phyloP scores from a whole-genome alignment of 2,797 vertebrate genomes.

The Scolopax rusticola region DNA sequence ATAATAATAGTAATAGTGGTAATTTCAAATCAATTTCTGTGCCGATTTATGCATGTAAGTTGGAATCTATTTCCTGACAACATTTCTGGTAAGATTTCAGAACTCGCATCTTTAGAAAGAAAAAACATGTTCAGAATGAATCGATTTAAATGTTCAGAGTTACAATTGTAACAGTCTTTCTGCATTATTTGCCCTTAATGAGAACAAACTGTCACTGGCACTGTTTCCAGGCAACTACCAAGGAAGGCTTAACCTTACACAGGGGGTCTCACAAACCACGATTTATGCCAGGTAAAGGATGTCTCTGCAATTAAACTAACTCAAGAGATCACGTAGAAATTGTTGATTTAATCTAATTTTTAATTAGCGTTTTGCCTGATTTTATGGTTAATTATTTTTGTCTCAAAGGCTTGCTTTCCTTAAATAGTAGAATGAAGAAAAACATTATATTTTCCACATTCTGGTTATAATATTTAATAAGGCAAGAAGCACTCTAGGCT shows the following conservation, averaged over 20 bases:
- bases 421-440: background rate
- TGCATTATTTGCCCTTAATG: conserved; percentile 34
- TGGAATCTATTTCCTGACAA: background rate
- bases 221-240: conserved; percentile 17
- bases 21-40: background rate
- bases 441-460: background rate
- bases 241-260: conserved; percentile 41
- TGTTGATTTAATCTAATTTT: conserved; percentile 14
- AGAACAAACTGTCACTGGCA: conserved; percentile 39
- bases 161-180: background rate
- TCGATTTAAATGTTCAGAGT: background rate
- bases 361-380: conserved; percentile 27
- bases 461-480: background rate
- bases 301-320: background rate
- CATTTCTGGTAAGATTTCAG: background rate
- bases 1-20: background rate
- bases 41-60: background rate
- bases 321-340: background rate
- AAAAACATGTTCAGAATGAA: background rate
- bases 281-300: background rate
- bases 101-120: background rate
- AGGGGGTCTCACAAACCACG: background rate
- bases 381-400: background rate
- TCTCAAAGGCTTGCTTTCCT: background rate
- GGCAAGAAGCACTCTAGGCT: background rate